These are phyloP conservation scores for Drosophila carrolli DNA, from an alignment of 1,140 invertebrate genomes.

Conservation along the genomic window DNA sequence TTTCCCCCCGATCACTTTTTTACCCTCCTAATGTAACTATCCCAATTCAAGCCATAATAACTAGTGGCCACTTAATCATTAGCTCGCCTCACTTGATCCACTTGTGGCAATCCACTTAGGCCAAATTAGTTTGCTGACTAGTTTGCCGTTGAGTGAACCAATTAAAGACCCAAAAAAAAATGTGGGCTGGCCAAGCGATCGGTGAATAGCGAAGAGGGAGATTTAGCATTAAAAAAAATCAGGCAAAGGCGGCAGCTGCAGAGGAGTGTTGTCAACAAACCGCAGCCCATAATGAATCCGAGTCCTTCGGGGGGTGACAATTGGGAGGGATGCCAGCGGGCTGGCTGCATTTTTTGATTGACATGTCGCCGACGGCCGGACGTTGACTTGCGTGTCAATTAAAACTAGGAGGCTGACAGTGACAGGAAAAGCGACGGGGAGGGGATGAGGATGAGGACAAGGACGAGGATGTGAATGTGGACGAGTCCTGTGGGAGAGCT, in stretches of 20 bases:
- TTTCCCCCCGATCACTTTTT: not conserved
- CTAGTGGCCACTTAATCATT: constrained; percentile 17
- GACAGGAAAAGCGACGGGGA: constrained; percentile 13
- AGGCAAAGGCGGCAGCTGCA: constrained; percentile 53
- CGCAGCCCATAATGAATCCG: constrained; percentile 69
- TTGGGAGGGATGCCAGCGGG: constrained; percentile 25
- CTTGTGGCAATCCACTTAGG: constrained; percentile 33
- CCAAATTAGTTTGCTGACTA: constrained; percentile 45
- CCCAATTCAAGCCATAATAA: not conserved
- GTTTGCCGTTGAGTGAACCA: constrained; percentile 30
- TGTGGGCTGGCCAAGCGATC: constrained; percentile 9
- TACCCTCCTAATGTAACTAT: constrained; percentile 1
- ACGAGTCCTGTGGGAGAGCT: constrained; percentile 31
- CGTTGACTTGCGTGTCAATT: constrained; percentile 84
- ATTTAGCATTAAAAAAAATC: constrained; percentile 39
- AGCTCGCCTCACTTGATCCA: constrained; percentile 26
- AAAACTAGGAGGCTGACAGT: constrained; percentile 68
- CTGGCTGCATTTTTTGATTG: constrained; percentile 67
- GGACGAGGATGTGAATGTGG: not conserved
- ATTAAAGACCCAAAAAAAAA: constrained; percentile 46
- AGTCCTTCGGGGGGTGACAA: constrained; percentile 6
- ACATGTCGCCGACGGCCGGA: constrained; percentile 76
- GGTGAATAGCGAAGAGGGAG: constrained; percentile 23
- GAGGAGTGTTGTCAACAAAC: constrained; percentile 64
- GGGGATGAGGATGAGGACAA: not conserved